Conservation (phyloP, 2,113 vertebrate species). For the Microtus richardsoni region DNA sequence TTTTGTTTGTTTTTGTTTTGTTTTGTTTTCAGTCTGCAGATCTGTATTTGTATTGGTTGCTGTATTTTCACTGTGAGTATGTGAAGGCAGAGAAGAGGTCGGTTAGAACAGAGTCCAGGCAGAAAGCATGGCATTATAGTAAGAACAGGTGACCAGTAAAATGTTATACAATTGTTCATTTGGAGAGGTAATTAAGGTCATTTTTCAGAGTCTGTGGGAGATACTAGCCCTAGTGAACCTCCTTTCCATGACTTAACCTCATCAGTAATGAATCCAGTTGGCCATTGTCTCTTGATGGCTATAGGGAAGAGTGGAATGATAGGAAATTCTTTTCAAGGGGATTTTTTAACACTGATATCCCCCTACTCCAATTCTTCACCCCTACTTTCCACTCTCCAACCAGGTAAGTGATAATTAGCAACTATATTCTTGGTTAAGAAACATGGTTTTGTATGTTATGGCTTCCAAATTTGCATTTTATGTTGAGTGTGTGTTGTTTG, state of each 20-base stretch:
- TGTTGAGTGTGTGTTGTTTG: not conserved
- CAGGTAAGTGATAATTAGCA: not conserved
- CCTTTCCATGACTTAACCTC: not conserved
- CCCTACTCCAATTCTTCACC: rapidly evolving
- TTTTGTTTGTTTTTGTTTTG: not conserved
- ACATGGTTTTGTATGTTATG: not conserved
- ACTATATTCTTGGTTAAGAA: not conserved
- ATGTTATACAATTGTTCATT: not conserved
- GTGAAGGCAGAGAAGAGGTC: not conserved
- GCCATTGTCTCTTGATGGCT: not conserved
- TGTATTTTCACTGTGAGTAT: not conserved
- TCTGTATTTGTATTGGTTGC: not conserved
- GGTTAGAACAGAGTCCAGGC: not conserved
- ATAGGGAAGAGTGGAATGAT: not conserved
- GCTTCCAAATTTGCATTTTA: not conserved
- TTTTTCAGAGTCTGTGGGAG: not conserved
- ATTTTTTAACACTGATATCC: too few species aligned
- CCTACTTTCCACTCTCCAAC: not conserved
- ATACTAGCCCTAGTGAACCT: not conserved
- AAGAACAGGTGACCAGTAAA: not conserved
- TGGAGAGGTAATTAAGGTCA: not conserved
- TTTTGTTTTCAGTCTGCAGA: not conserved
- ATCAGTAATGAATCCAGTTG: not conserved
- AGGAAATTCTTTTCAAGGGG: not conserved
- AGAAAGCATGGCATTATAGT: not conserved